Base-by-base conservation (phyloP, 2,888 invertebrate genomes). In the Dolichopus griseipennis region DNA sequence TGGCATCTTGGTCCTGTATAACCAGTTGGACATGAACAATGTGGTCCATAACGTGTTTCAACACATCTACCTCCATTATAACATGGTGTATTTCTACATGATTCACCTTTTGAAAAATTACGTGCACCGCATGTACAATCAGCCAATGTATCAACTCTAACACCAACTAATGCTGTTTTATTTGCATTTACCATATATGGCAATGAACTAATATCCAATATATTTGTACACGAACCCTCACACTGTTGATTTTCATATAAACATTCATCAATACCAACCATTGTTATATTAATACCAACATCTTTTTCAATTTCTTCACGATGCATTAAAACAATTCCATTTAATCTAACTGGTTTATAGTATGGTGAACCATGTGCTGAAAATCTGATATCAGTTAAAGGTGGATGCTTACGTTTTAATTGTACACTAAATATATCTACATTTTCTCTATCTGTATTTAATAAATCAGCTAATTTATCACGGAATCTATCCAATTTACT, bases 251-350 rank as follows among this genome's bases (percentile, higher is more conserved):
- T 95, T 84, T 96, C 95, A 79, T 95, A 93, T 71, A 95, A 84
- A 80, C 95, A 96, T 83, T 96, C 95, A 76, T 96, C 97, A 74
- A 99, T 97, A 71, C 97, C 97, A 21, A 98, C 96, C 96, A 97
- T 96, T 18, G 94, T 94, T 70, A 97, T 95, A 78, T 94, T 95
- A 71, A 97, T 92, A 64, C 95, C 96, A n/a, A 97, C 93, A 72
- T 91, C 90, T 75, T 90, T 87, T 82, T 96, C 95, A 76, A 97
- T 95, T 86, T 94, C 93, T 82, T 94, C 93, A 69, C 95, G 86
- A 79, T 96, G 92, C 90, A 94, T 92, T 64, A 95, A 83, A 1
- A 98, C 92, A 68, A 97, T 90, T 15, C 97, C 97, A 79, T 99
- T 95, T 73, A 98, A 85, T 79, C 94, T 87, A 9, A 95, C 93